These are phyloP conservation scores for Magallana angulata DNA, from an alignment of 1,140 invertebrate species.

Conservation along the genomic window DNA sequence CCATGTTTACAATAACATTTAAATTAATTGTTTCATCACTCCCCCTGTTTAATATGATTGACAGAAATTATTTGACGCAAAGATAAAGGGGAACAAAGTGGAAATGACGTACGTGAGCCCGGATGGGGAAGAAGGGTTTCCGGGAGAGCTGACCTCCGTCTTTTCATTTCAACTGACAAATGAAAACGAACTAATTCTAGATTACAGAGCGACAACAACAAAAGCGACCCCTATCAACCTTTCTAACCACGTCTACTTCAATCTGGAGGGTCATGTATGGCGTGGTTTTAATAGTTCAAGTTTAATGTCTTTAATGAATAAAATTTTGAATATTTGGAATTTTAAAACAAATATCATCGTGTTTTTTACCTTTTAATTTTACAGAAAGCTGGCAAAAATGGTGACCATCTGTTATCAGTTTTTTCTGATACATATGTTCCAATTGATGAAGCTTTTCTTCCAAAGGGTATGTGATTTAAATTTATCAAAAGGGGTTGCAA, in stretches of 20 bases:
- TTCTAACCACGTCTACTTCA: conserved; percentile 96
- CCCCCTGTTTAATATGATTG: too few relatives aligned
- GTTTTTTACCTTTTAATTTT: conserved; percentile 52
- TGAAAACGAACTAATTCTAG: conserved; percentile 86
- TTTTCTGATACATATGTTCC: conserved; percentile 89
- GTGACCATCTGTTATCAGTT: conserved; percentile 88
- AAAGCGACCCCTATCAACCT: conserved; percentile 92
- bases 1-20: too few relatives aligned
- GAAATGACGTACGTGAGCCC: conserved; percentile 83
- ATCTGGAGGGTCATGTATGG: conserved; percentile 87
- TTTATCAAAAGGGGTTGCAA: too few relatives aligned
- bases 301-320: neutral
- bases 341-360: too few relatives aligned
- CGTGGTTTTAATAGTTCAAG: neutral
- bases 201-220: conserved; percentile 87
- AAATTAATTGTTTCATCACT: too few relatives aligned
- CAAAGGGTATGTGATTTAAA: conserved; percentile 81
- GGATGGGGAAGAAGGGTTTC: conserved; percentile 92
- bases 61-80: conserved; percentile 73
- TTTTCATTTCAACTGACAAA: conserved; percentile 86
- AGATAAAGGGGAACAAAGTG: conserved; percentile 71
- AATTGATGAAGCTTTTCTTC: conserved; percentile 86
- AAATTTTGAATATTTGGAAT: neutral
- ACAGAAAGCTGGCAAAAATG: conserved; percentile 81
- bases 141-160: conserved; percentile 84